Evolutionary conservation across 2,113 vertebrate genomes (phyloP), one percentile per base, ranked within the genome.

Genomic region (Halcyon malimbica): DNA sequence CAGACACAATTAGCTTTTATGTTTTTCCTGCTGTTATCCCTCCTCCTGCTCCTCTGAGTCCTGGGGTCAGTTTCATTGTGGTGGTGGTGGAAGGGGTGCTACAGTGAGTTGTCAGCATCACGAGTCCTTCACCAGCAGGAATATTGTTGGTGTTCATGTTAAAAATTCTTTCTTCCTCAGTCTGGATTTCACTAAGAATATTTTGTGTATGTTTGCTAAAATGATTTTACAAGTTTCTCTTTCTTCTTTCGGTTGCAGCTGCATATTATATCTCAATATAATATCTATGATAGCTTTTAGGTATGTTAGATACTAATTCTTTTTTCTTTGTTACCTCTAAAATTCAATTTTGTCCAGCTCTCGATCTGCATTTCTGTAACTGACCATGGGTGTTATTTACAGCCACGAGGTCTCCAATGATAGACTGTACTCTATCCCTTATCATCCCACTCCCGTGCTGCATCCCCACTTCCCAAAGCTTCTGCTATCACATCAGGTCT

Each of bases 61-160:
- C 16, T 64, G 18, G 15, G 1, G 11, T 26, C 0, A 2, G 13
- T 88, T 82, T 83, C 13, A 19, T 69, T 48, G 39, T 33, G 13
- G 5, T 42, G 9, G 5, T 42, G 14, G 1, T 39, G 9, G 17
- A 28, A 13, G 14, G 31, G 3, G 4, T 76, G 7, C 4, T 60
- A 12, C 6, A 33, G 29, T 13, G 23, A 42, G 48, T 33, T 35
- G 1, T 69, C 33, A 83, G 10, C 44, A 83, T 11, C 11, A 33
- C 8, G 3, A 51, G 10, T 51, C 7, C 21, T 84, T 75, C 31
- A 25, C 28, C 0, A 1, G 31, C 8, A 90, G 42, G 4, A 85
- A 50, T 41, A n/a, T 10, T 19, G 20, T 37, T 87, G 25, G 4
- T 65, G 20, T 65, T 87, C 37, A n/a, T 65, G 31, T 23, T 51